A percentile compares a stretch with the other conserved stretches of the same genome.
Conservation (phyloP, 2,888 invertebrate genomes). For the Trachelus stipa region DNA sequence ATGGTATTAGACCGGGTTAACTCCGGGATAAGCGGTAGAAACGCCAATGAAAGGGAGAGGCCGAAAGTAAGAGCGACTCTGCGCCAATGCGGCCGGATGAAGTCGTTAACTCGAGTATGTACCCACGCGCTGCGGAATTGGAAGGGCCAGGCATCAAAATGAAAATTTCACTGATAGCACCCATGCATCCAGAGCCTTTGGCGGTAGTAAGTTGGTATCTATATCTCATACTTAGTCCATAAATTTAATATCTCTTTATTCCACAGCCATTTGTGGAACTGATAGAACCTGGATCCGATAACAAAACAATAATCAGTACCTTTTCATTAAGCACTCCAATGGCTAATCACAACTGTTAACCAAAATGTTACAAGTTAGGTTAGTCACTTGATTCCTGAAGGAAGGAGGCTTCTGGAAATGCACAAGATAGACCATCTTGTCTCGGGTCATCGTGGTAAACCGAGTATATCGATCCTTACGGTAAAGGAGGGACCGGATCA, state of each 20-base stretch:
- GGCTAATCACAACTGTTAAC: background rate
- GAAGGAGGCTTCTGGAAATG: background rate
- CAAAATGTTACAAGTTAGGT: background rate
- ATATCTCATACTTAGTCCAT: background rate
- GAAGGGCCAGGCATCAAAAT: conserved; percentile 33
- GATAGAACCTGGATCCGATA: background rate
- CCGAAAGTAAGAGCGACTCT: background rate
- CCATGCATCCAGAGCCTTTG: background rate
- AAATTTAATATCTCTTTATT: background rate
- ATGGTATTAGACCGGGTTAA: background rate
- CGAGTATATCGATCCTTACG: background rate
- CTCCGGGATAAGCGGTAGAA: no score
- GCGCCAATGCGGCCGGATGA: conserved; percentile 38
- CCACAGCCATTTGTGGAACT: background rate
- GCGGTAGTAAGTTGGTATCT: background rate
- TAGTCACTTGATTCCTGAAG: background rate
- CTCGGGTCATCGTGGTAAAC: background rate
- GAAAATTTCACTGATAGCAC: conserved; percentile 48
- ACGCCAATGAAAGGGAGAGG: background rate
- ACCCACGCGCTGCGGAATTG: conserved; percentile 38
- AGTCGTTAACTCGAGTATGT: conserved; percentile 58
- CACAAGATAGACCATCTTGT: background rate
- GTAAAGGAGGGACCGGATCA: background rate
- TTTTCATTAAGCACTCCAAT: background rate
- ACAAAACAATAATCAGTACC: background rate